phyloP scores from a whole-genome alignment of 2,113 vertebrate species.

The Xyliphius kryptos region DNA sequence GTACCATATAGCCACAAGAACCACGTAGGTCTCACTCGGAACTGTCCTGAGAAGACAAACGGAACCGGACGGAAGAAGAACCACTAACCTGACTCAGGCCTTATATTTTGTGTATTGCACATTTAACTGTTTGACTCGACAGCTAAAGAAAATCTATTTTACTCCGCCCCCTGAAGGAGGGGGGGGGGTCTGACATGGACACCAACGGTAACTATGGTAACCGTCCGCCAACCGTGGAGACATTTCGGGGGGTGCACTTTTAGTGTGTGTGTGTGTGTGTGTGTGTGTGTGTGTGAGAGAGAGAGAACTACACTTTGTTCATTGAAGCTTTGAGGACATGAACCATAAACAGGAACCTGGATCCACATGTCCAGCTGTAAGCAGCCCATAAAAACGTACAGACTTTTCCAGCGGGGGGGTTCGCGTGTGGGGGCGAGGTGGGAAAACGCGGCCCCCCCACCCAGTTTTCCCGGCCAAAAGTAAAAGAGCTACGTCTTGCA shows the following conservation, averaged over 20 bases:
- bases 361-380: no score
- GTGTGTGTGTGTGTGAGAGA: no score
- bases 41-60: conserved; percentile 8
- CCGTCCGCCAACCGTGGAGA: conserved; percentile 58
- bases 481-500: conserved; percentile 54
- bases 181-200: conserved; percentile 65
- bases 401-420: no score
- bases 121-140: conserved; percentile 96
- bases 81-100: conserved; percentile 99
- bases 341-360: conserved; percentile 10
- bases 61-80: conserved; percentile 52
- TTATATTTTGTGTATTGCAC: conserved; percentile 99
- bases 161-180: conserved; percentile 98
- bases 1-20: no score
- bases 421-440: neutral
- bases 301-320: conserved; percentile 65
- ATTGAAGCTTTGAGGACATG: conserved; percentile 76
- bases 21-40: no score
- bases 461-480: conserved; percentile 27
- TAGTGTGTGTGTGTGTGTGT: neutral
- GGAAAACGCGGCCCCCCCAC: no score
- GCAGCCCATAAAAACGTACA: conserved; percentile 54
- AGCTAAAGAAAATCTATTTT: conserved; percentile 99
- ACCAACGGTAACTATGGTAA: conserved; percentile 74
- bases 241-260: conserved; percentile 78